Evolutionary conservation across 2,113 vertebrate species (phyloP), one percentile per base, ranked within the genome.

Genomic region (Centropus bengalensis): DNA sequence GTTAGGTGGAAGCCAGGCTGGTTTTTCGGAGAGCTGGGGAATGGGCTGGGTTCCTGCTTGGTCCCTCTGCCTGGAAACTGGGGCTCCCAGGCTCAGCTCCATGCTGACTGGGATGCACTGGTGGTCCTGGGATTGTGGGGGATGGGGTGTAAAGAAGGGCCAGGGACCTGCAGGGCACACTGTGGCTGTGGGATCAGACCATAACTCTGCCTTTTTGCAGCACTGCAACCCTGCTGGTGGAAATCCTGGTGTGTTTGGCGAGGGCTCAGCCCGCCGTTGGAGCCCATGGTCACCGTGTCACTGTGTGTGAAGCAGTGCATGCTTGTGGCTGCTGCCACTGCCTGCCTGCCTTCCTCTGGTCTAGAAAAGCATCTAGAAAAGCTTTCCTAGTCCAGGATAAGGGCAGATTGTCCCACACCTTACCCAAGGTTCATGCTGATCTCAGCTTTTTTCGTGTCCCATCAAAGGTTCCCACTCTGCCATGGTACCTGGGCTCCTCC

Each of bases 71-170:
- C 47, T 47, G 1, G 2, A 27, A 63, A 42, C 19, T 10, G 13
- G 62, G 9, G 5, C 23, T 76, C 22, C 40, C 1, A 0, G 78
- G n/a, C 79, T 76, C 8, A 5, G 69, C 42, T 40, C 9, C 5
- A 5, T 1, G 0, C 24, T 40, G 23, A 8, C 51, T 27, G 52
- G 56, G 58, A 36, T 5, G 16, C 0, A 1, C 38, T 62, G 75
- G 80, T 1, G 3, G 14, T 23, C 14, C 6, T 0, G 0, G 47
- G 10, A 26, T n/a, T 81, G 24, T 0, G 0, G n/a, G 54, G 69
- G 4, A 40, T 2, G 45, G 19, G 55, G 8, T 1, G 1, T 16
- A 16, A 33, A 64, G 62, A 15, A 73, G 19, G 18, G 52, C 36
- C 2, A 2, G 1, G 54, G 42, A 40, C 8, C 21, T 27, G 9